Conservation (phyloP, 64 coral and sea anemone genomes). For the Pachyseris speciosa region DNA sequence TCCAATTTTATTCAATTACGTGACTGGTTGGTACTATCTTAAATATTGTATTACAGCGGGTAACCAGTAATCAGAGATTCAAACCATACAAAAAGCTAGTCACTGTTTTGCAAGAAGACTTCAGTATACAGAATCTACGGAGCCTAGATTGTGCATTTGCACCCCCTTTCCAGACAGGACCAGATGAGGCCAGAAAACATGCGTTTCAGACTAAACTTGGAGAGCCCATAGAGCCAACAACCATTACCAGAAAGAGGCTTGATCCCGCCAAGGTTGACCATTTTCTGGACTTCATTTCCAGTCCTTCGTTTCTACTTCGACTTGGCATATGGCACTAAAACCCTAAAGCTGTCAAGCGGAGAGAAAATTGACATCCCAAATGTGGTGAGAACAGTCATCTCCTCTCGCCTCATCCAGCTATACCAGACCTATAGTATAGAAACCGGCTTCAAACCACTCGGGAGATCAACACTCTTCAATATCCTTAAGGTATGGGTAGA, state of each 20-base stretch:
- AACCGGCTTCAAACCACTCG: neutral
- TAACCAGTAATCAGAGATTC: neutral
- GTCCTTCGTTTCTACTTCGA: neutral
- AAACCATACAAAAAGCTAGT: neutral
- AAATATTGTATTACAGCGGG: too few species aligned
- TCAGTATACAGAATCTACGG: neutral
- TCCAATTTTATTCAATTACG: too few species aligned
- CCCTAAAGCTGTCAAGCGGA: conserved; percentile 12
- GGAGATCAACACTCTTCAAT: conserved; percentile 21
- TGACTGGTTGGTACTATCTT: too few species aligned
- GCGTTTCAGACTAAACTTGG: conserved; percentile 1
- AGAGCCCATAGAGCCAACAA: neutral
- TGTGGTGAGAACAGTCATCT: conserved; percentile 26
- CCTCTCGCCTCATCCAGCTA: neutral
- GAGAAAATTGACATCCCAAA: conserved; percentile 11
- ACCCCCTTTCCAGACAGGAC: neutral
- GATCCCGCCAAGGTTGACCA: neutral
- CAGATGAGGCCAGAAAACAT: conserved; percentile 25
- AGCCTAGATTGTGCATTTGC: neutral
- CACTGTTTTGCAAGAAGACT: neutral
- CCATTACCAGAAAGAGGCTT: neutral
- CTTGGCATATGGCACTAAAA: conserved; percentile 18
- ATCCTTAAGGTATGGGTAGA: conserved; percentile 14
- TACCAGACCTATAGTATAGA: neutral
- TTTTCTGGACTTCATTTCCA: neutral